Conservation (phyloP, 2,888 invertebrate species). For the Tiliacea citrago region DNA sequence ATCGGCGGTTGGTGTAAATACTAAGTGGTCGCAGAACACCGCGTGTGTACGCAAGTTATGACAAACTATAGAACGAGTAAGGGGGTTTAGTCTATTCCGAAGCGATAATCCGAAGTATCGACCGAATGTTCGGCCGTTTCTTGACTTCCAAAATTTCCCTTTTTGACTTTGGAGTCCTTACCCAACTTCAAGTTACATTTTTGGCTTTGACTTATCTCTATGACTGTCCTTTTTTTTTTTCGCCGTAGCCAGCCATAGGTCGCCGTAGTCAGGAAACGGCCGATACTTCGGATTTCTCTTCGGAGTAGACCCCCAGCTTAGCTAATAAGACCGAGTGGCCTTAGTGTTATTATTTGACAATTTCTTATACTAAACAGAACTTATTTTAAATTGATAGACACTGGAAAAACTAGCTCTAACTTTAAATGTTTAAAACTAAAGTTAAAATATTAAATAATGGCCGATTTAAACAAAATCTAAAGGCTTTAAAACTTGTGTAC, state of each 20-base stretch:
- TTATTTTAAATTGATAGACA: neutral
- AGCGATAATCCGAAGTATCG: too few species aligned
- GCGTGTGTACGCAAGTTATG: neutral
- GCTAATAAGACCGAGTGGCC: slow-evolving; percentile 8
- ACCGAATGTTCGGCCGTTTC: too few species aligned
- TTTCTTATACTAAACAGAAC: neutral
- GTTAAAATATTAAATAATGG: neutral
- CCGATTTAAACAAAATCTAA: neutral
- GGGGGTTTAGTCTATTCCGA: too few species aligned
- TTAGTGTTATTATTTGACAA: neutral
- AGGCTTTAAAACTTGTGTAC: neutral
- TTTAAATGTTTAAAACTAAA: neutral
- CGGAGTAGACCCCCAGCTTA: neutral
- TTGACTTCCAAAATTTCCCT: too few species aligned
- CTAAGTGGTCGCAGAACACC: slow-evolving; percentile 1
- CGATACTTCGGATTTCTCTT: too few species aligned
- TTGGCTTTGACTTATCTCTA: too few species aligned
- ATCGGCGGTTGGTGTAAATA: neutral
- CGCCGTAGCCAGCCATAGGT: too few species aligned
- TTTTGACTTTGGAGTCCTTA: too few species aligned
- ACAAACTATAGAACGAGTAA: slow-evolving; percentile 17
- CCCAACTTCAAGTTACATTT: too few species aligned
- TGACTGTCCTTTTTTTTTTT: too few species aligned
- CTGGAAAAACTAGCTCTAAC: neutral
- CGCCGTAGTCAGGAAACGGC: too few species aligned